Base-by-base conservation (phyloP, 2,797 vertebrate genomes). In the Microtus agrestis region DNA sequence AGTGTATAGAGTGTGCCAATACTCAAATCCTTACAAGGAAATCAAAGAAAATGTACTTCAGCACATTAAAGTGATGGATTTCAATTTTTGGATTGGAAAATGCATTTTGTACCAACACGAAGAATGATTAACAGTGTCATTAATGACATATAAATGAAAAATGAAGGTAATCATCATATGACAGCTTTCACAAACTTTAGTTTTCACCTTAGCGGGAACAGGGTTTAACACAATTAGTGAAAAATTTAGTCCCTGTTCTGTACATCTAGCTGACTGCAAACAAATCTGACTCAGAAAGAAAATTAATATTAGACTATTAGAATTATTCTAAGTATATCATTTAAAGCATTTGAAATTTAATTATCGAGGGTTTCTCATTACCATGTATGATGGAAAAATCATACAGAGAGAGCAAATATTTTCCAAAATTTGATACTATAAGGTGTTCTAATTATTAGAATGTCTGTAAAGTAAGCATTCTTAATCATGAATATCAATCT, bases 281-380 rank as follows among this genome's bases (percentile, higher is more conserved):
- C 29, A 95, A 91, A 93, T 78, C 27, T 93, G 10, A 92, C 59
- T 95, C 9, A 76, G 46, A 89, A 93, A 91, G 40, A 87, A 87
- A 92, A 56, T 65, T 65, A 91, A 54, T 92, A 15, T 51, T 48
- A 93, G 4, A 65, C 65, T 90, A 78, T 82, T 89, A 89, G n/a
- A 69, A 74, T 63, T 14, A 17, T 85, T 56, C 48, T 76, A 89
- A 84, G 9, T 37, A 13, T 71, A 54, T 51, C 82, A 61, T 43
- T 93, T 79, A 84, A 95, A 93, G 31, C 2, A 59, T 34, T 46
- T 93, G 61, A 81, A 91, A 81, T 91, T 56, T n/a, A 79, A 51
- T 80, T 91, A 8, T 59, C 56, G 6, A 27, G 34, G 3, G 43
- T 78, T 77, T 95, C 54, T 90, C 6, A 78, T 46, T 94, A 43